Conservation (phyloP, 2,113 vertebrate genomes). For the Hipposideros armiger region DNA sequence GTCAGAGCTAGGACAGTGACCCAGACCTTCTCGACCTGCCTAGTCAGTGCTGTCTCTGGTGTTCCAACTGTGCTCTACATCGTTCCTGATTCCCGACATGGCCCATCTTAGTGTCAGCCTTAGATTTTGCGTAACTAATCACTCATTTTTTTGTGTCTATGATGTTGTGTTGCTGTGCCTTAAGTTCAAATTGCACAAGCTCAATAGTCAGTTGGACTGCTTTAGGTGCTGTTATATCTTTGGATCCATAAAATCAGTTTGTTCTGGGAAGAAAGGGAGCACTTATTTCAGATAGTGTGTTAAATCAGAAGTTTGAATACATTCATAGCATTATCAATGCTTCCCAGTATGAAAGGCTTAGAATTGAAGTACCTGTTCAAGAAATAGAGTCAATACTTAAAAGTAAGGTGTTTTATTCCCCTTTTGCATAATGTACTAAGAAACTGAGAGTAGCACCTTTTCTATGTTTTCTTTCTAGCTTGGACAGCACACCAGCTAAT, state of each 20-base stretch:
- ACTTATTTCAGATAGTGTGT: neutral
- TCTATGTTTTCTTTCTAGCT: neutral
- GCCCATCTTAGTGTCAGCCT: neutral
- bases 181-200: constrained; percentile 12
- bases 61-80: neutral
- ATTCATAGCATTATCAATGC: neutral
- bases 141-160: neutral
- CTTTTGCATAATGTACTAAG: neutral
- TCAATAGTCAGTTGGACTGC: neutral
- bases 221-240: neutral
- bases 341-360: constrained; percentile 25
- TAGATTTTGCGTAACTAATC: constrained; percentile 3
- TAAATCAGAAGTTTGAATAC: constrained; percentile 17
- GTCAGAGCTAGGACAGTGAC: neutral
- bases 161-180: neutral
- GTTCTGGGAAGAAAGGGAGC: neutral
- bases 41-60: neutral
- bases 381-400: constrained; percentile 25
- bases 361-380: constrained; percentile 46
- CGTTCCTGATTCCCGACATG: neutral
- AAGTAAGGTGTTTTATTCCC: constrained; percentile 35
- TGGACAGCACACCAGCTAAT: neutral
- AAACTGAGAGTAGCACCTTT: constrained; percentile 3
- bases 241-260: constrained; percentile 36
- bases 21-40: neutral